These are phyloP conservation scores for Spialia ferax DNA, from an alignment of 2,888 invertebrate genomes.

Conservation along the genomic window DNA sequence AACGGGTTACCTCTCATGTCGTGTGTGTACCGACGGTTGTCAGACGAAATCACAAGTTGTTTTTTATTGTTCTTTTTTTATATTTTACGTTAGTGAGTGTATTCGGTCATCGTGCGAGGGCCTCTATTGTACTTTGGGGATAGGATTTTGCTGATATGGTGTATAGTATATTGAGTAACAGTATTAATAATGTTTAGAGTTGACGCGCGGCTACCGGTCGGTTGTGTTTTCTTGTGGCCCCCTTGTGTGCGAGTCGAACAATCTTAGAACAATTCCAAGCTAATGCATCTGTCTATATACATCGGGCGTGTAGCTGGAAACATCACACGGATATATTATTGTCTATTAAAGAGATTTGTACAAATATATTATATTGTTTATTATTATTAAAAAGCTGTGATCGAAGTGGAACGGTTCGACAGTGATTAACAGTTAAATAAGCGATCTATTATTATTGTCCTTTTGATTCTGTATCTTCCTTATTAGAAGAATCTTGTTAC, in stretches of 20 bases:
- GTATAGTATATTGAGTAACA: slow-evolving; percentile 47
- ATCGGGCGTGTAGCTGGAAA: slow-evolving; percentile 2
- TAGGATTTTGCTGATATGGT: slow-evolving; percentile 39
- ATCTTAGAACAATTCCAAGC: background rate
- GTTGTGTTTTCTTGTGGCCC: background rate
- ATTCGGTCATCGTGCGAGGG: slow-evolving; percentile 29
- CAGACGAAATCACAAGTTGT: slow-evolving; percentile 58
- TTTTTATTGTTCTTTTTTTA: slow-evolving; percentile 35
- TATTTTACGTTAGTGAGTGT: slow-evolving; percentile 24
- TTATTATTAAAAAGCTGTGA: slow-evolving; percentile 16
- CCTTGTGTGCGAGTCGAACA: slow-evolving; percentile 10
- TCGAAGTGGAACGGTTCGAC: slow-evolving; percentile 15
- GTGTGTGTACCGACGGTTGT: slow-evolving; percentile 59
- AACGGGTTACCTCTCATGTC: slow-evolving; percentile 63
- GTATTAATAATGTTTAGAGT: slow-evolving; percentile 49
- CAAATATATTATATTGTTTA: slow-evolving; percentile 27
- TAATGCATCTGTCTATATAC: slow-evolving; percentile 3
- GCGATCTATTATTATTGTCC: background rate
- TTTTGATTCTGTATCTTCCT: no score
- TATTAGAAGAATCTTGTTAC: no score
- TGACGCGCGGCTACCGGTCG: slow-evolving; percentile 56
- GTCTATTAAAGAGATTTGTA: slow-evolving; percentile 18
- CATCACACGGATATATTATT: slow-evolving; percentile 11
- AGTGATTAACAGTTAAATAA: background rate
- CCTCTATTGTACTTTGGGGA: slow-evolving; percentile 32